Percentiles rank a stretch among this genome's conserved stretches.
These are phyloP conservation scores for Ancistrus triradiatus DNA, from an alignment of 2,113 vertebrate species.

Conservation along the genomic window DNA sequence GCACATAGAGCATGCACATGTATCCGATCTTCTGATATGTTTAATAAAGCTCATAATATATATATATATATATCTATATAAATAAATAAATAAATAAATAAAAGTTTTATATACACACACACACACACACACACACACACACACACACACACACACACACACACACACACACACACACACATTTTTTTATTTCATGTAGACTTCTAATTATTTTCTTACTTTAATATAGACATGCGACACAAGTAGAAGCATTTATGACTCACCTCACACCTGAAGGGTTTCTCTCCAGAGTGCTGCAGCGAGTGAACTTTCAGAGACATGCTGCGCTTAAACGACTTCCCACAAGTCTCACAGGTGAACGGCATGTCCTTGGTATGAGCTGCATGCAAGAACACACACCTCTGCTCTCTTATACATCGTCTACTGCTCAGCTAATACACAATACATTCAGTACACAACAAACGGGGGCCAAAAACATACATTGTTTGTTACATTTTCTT, in stretches of 20 bases:
- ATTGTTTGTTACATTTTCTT: no score
- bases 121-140: no score
- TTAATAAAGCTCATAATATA: no score
- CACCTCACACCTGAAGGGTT: constrained; percentile 96
- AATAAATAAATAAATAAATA: no score
- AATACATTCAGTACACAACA: no score
- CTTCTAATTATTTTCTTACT: background rate
- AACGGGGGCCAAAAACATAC: no score
- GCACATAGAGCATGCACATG: no score
- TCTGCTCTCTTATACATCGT: background rate
- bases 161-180: background rate
- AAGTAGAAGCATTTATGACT: constrained; percentile 38
- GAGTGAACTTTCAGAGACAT: constrained; percentile 98
- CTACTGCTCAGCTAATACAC: background rate
- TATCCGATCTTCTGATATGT: no score
- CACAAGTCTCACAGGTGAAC: constrained; percentile 94
- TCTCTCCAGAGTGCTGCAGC: constrained; percentile 92
- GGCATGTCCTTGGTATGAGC: constrained; percentile 99
- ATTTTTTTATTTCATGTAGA: no score
- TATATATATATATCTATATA: no score
- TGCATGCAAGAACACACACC: constrained; percentile 44
- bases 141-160: background rate
- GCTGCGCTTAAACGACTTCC: constrained; percentile 96
- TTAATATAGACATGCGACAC: background rate
- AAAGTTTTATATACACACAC: no score